Evolutionary conservation across 2,797 vertebrate genomes (phyloP).

Genomic region (Tinamus major): DNA sequence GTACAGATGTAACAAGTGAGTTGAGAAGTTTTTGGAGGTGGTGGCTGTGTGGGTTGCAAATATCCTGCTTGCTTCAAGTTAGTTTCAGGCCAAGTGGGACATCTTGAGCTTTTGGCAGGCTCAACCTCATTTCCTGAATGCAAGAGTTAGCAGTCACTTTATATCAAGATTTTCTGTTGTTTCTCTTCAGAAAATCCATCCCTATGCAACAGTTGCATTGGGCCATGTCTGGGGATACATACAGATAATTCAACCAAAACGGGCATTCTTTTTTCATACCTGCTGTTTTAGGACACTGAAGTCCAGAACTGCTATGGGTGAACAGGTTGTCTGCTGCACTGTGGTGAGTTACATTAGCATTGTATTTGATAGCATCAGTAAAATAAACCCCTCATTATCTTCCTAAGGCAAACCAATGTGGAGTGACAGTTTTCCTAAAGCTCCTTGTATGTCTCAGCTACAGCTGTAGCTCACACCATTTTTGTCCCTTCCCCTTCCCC

Average conservation of each 20-base stretch:
- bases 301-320: neutral
- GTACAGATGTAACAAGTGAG: neutral
- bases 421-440: neutral
- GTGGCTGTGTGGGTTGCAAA: neutral
- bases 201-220: neutral
- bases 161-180: neutral
- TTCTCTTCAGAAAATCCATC: neutral
- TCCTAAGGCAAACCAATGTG: neutral
- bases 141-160: neutral
- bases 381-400: neutral
- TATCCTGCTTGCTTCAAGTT: neutral
- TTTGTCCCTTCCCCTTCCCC: no score
- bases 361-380: neutral
- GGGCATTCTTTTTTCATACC: neutral
- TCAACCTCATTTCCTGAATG: neutral
- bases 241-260: neutral
- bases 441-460: neutral
- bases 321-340: neutral
- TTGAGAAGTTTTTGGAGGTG: constrained; percentile 6
- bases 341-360: neutral
- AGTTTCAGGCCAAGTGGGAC: neutral
- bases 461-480: neutral
- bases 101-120: neutral
- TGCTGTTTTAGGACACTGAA: neutral
- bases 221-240: neutral